Evolutionary conservation across 2,797 vertebrate species (phyloP).

Genomic region (Molossus alvarezi): DNA sequence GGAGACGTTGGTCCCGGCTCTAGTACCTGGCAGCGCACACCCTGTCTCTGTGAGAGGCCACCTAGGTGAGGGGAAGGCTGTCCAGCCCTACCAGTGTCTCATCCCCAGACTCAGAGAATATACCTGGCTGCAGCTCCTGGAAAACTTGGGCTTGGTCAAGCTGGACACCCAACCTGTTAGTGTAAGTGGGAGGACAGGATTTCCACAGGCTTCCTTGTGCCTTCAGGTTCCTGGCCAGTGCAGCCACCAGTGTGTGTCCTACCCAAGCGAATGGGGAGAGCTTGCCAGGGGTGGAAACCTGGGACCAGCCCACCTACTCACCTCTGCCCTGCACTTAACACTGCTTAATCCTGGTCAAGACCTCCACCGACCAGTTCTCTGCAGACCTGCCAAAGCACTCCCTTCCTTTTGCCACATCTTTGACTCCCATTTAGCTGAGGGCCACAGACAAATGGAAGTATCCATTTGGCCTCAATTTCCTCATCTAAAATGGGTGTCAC

Average conservation of each 20-base stretch:
- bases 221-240: neutral
- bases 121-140: neutral
- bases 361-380: neutral
- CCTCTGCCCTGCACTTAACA: neutral
- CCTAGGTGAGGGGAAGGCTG: neutral
- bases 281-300: neutral
- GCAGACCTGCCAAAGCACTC: neutral
- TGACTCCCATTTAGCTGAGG: neutral
- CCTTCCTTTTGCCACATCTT: neutral
- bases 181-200: neutral
- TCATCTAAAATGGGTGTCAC: neutral
- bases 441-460: neutral
- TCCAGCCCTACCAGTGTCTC: neutral
- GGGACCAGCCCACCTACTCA: neutral
- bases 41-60: neutral
- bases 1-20: neutral
- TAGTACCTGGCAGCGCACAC: neutral
- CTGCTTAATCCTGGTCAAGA: neutral
- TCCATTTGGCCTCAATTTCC: neutral
- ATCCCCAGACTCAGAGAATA: neutral
- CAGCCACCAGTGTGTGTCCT: neutral
- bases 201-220: neutral
- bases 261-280: neutral
- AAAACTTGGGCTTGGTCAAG: constrained; percentile 25
- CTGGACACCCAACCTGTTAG: neutral